A percentile compares a stretch with the other conserved stretches of the same genome.
These are phyloP conservation scores for Gasterosteus nipponicus DNA, from an alignment of 2,113 vertebrate species.

Conservation along the genomic window DNA sequence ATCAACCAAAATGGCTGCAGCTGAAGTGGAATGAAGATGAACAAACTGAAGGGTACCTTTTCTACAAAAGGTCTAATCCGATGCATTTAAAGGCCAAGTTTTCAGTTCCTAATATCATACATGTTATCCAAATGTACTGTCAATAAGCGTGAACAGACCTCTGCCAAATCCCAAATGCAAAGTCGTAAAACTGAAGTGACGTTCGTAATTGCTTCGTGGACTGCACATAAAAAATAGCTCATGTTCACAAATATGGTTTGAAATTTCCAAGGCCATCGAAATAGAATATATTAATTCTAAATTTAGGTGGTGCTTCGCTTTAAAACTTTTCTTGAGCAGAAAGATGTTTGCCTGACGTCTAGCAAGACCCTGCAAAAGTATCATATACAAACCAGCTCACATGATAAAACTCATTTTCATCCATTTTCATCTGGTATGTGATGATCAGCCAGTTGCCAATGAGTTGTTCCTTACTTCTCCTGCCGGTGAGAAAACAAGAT, in stretches of 20 bases:
- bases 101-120: too few relatives aligned
- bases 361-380: too few relatives aligned
- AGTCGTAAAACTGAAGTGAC: too few relatives aligned
- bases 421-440: not conserved
- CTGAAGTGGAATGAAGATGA: not conserved
- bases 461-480: constrained; percentile 1
- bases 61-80: not conserved
- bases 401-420: not conserved
- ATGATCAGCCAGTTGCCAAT: not conserved
- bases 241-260: not conserved
- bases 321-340: not conserved
- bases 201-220: too few relatives aligned
- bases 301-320: not conserved
- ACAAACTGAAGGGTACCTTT: not conserved
- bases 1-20: not conserved
- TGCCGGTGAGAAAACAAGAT: not conserved
- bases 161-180: too few relatives aligned
- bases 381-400: too few relatives aligned
- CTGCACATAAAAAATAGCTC: too few relatives aligned
- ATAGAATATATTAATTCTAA: too few relatives aligned
- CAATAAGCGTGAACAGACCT: too few relatives aligned
- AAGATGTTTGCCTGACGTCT: not conserved
- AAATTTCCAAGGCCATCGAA: too few relatives aligned
- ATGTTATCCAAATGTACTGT: too few relatives aligned
- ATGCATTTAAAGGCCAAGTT: not conserved